A percentile compares a stretch with the other conserved stretches of the same genome.
Conservation (phyloP, 2,797 vertebrate genomes). For the Thamnophis elegans region DNA sequence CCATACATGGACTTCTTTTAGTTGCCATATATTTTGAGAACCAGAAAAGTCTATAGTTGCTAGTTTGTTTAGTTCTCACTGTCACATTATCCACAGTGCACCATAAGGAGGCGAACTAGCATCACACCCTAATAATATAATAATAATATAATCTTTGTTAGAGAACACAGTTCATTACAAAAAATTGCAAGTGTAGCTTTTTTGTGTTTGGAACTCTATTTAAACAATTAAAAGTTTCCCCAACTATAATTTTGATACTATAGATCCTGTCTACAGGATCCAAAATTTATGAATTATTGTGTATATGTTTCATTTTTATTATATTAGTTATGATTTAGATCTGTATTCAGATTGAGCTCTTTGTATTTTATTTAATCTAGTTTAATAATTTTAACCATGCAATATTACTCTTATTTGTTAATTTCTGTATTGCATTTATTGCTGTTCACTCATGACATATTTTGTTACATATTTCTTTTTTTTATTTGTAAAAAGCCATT, state of each 20-base stretch:
- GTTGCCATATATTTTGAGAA: no score
- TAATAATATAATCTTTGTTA: background rate
- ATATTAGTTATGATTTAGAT: background rate
- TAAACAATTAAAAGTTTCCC: background rate
- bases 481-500: background rate
- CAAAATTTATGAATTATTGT: background rate
- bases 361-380: background rate
- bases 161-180: background rate
- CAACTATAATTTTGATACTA: background rate
- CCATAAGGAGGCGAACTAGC: no score
- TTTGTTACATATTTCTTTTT: background rate
- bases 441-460: background rate
- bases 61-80: no score
- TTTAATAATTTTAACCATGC: background rate
- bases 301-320: background rate
- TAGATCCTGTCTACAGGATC: background rate
- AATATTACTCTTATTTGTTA: background rate
- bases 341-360: background rate
- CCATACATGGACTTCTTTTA: no score
- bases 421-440: background rate
- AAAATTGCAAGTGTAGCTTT: background rate
- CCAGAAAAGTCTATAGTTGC: no score
- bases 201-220: background rate
- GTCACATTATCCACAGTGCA: no score
- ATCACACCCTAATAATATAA: background rate